A percentile compares a stretch with the other conserved stretches of the same genome.
phyloP scores from a whole-genome alignment of 1,140 invertebrate genomes.

The Sminthurinus signatus region DNA sequence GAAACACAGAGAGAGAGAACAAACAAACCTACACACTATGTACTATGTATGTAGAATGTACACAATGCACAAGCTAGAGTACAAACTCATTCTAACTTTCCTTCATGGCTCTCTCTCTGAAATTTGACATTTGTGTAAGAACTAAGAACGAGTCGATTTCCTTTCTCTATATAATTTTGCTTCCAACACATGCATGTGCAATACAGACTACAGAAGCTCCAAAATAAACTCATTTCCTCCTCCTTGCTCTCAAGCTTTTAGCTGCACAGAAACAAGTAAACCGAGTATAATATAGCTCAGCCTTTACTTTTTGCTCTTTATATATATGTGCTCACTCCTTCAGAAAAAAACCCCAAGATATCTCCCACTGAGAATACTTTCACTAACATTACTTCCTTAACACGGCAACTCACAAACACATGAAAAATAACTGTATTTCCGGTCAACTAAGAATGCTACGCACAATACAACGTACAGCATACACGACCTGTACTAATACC shows the following conservation, averaged over 20 bases:
- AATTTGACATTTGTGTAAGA: background rate
- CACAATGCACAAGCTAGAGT: background rate
- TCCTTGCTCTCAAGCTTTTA: background rate
- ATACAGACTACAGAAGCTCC: background rate
- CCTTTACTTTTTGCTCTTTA: background rate
- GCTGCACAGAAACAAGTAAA: background rate
- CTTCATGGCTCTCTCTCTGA: background rate
- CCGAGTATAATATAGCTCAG: background rate
- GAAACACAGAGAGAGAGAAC: background rate
- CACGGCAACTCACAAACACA: background rate
- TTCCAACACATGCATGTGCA: background rate
- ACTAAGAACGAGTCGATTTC: too few species aligned
- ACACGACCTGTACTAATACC: too few species aligned
- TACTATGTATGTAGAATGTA: too few species aligned
- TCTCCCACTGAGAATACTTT: constrained; percentile 6
- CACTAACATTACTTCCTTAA: background rate
- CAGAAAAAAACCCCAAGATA: background rate
- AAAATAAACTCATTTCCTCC: constrained; percentile 14
- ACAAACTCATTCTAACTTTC: background rate
- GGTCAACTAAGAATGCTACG: background rate
- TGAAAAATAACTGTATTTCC: constrained; percentile 10
- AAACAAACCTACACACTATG: background rate
- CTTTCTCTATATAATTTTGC: background rate
- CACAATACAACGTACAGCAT: too few species aligned
- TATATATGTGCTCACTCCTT: background rate